Evolutionary conservation across 2,113 vertebrate genomes (phyloP), one percentile per base, ranked within the genome.

Genomic region (Pholis gunnellus): DNA sequence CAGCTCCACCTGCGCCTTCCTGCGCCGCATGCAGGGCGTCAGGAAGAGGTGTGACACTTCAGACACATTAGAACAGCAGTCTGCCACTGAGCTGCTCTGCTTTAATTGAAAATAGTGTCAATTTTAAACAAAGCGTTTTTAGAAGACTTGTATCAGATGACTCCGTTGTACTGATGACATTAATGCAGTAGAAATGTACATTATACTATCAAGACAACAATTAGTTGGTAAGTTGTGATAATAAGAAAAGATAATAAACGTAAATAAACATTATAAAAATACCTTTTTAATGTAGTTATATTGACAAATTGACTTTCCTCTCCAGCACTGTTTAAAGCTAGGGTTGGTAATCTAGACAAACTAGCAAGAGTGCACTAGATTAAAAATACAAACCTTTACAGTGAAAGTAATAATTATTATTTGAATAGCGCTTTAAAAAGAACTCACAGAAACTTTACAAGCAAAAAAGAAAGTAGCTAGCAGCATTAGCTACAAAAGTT

Each of bases 1-100:
- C 83, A 93, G 40, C 73, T 95, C 94, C 54, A 87, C 95, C 83
- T 95, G 95, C 2, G 80, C 94, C 64, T 93, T 95, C 72, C 92
- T 96, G 78, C 92, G 67, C 22, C 94, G 94, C 66, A 93, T 95
- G 88, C 93, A 95, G 87, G 83, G 74, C 48, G 81, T 90, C 75
- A 95, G 84, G 89, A 94, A 86, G 83, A 96, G 94, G 95, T 95
- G 80, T 0, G 70, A 60, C 17, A 60, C 61, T 8, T 6, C 7
- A 44, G 6, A 40, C 61, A 42, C 59, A 31, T 27, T 27, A 36
- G 0, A 42, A 9, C 29, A 36, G 34, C 34, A 38, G 10, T 11
- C 18, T 2, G 10, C 9, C 9, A 10, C 3, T 2, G 20, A 22
- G 34, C 34, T 64, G 34, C 59, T 34, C 54, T 14, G 56, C 7